Conservation (phyloP, 2,797 vertebrate species). For the Amphiprion clarkii region DNA sequence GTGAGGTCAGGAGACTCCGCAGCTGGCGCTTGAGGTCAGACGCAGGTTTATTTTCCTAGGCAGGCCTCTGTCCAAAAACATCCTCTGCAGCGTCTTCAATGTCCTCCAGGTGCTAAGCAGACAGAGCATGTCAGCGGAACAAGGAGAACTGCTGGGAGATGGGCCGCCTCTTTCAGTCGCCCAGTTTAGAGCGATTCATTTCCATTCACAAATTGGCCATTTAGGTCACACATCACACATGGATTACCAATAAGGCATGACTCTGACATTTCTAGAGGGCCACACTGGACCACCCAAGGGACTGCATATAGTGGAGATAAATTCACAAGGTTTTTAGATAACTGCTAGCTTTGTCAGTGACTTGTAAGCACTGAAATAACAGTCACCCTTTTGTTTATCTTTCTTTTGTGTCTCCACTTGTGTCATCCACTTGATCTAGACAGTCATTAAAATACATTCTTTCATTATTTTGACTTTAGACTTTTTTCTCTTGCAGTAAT, state of each 20-base stretch:
- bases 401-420: no score
- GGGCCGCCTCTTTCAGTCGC: constrained; percentile 38
- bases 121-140: constrained; percentile 37
- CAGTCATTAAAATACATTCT: no score
- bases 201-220: constrained; percentile 43
- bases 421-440: no score
- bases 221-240: constrained; percentile 39
- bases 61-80: constrained; percentile 78
- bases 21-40: constrained; percentile 80
- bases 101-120: constrained; percentile 78
- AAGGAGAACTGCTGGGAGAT: constrained; percentile 25
- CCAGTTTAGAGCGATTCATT: constrained; percentile 30
- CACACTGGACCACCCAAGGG: constrained; percentile 62
- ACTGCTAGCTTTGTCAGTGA: constrained; percentile 3
- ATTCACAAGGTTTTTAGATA: constrained; percentile 5
- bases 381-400: not conserved
- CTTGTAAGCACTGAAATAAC: constrained; percentile 10
- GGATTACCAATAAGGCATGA: constrained; percentile 39
- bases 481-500: no score
- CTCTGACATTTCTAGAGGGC: constrained; percentile 18
- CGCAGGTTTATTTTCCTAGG: constrained; percentile 80
- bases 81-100: constrained; percentile 58
- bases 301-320: constrained; percentile 2
- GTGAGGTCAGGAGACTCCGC: constrained; percentile 61
- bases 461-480: no score